phyloP scores from a whole-genome alignment of 2,888 invertebrate genomes.

The Dicroscelio sp. region DNA sequence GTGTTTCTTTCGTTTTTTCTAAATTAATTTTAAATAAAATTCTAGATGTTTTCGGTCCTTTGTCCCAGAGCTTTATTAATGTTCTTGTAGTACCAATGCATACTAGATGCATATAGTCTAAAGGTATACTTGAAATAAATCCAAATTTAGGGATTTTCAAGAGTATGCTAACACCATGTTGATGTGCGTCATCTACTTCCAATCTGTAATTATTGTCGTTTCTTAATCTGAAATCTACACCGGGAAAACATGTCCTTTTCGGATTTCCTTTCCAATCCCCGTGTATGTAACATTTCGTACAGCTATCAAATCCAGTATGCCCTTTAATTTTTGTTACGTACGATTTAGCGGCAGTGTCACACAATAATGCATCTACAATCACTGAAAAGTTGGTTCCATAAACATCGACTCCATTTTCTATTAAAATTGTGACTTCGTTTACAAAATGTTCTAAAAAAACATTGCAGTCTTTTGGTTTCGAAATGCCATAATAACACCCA shows the following conservation, averaged over 20 bases:
- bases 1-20: neutral
- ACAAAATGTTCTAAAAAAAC: too few species aligned
- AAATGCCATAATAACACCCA: too few species aligned
- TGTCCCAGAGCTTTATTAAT: constrained; percentile 72
- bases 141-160: constrained; percentile 69
- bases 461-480: too few species aligned
- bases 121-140: constrained; percentile 67
- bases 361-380: too few species aligned
- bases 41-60: neutral
- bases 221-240: constrained; percentile 39
- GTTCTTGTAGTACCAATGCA: constrained; percentile 72
- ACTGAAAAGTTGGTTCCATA: too few species aligned
- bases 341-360: too few species aligned
- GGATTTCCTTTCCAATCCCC: too few species aligned
- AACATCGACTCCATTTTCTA: too few species aligned
- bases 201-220: constrained; percentile 62
- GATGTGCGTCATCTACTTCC: constrained; percentile 65
- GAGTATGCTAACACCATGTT: constrained; percentile 66
- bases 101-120: constrained; percentile 80
- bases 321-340: too few species aligned
- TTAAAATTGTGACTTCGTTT: too few species aligned
- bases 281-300: too few species aligned
- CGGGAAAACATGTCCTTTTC: constrained; percentile 72
- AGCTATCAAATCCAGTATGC: too few species aligned
- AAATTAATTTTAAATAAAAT: neutral